Evolutionary conservation across 2,797 vertebrate species (phyloP).

Genomic region (Rhinichthys osculus): DNA sequence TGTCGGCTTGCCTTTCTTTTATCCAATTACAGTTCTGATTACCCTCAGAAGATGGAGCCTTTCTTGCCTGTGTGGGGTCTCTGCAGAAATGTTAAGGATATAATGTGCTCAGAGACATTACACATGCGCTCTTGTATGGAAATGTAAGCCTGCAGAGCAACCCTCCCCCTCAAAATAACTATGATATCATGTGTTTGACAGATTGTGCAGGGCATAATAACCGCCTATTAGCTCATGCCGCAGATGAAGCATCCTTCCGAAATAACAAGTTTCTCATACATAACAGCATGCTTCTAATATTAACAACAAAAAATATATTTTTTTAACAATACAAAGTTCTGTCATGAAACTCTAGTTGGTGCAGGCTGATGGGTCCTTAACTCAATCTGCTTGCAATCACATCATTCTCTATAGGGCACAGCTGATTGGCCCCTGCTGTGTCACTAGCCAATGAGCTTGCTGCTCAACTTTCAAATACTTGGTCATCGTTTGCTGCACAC

Average conservation of each 20-base stretch:
- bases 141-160: slow-evolving; percentile 42
- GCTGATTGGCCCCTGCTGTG: too few species aligned
- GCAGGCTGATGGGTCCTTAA: too few species aligned
- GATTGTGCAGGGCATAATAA: slow-evolving; percentile 43
- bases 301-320: neutral
- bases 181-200: slow-evolving; percentile 56
- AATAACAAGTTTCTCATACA: slow-evolving; percentile 18
- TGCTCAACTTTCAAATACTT: too few species aligned
- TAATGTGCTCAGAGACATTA: slow-evolving; percentile 52
- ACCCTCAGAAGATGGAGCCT: slow-evolving; percentile 36
- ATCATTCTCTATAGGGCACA: too few species aligned
- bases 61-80: slow-evolving; percentile 39
- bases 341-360: too few species aligned
- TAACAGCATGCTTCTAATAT: slow-evolving; percentile 19
- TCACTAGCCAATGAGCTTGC: too few species aligned
- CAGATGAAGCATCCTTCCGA: slow-evolving; percentile 5
- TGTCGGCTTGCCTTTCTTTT: slow-evolving; percentile 47
- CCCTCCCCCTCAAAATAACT: slow-evolving; percentile 45
- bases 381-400: too few species aligned
- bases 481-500: too few species aligned
- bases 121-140: slow-evolving; percentile 52
- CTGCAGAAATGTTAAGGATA: slow-evolving; percentile 33
- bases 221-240: slow-evolving; percentile 24
- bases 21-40: slow-evolving; percentile 46
- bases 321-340: too few species aligned